Percentiles rank a stretch among this genome's conserved stretches.
Conservation (phyloP, 1,140 invertebrate species). For the Acromyrmex echinatior region DNA sequence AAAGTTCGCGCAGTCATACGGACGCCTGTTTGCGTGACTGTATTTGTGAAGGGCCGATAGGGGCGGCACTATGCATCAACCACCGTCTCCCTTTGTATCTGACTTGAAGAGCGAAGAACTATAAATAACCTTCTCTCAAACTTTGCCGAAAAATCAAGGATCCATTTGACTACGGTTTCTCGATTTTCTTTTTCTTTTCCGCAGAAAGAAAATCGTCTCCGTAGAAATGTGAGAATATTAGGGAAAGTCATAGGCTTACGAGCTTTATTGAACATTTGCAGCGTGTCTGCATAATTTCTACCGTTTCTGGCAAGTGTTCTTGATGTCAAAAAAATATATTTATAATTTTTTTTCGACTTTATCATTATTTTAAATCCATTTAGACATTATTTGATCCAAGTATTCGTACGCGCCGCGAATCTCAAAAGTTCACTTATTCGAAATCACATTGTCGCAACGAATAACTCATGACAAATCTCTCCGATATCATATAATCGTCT, state of each 20-base stretch:
- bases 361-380: neutral
- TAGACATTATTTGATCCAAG: neutral
- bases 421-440: neutral
- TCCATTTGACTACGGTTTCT: neutral
- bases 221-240: neutral
- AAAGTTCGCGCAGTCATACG: slow-evolving; percentile 56
- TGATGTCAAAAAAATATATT: neutral
- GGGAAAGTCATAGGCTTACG: neutral
- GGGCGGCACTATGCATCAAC: slow-evolving; percentile 57
- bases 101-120: slow-evolving; percentile 4
- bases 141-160: slow-evolving; percentile 16
- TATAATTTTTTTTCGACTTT: neutral
- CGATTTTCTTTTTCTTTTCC: neutral
- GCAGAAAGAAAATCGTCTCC: neutral
- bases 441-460: slow-evolving; percentile 19
- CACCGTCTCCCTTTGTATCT: slow-evolving; percentile 55
- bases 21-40: slow-evolving; percentile 39
- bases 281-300: neutral
- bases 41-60: slow-evolving; percentile 60
- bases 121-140: slow-evolving; percentile 57
- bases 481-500: slow-evolving; percentile 19
- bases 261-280: neutral
- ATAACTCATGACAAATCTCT: slow-evolving; percentile 12
- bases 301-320: neutral
- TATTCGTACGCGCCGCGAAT: neutral